Conservation (phyloP, 2,113 vertebrate species). For the Phrynocephalus versicolor region DNA sequence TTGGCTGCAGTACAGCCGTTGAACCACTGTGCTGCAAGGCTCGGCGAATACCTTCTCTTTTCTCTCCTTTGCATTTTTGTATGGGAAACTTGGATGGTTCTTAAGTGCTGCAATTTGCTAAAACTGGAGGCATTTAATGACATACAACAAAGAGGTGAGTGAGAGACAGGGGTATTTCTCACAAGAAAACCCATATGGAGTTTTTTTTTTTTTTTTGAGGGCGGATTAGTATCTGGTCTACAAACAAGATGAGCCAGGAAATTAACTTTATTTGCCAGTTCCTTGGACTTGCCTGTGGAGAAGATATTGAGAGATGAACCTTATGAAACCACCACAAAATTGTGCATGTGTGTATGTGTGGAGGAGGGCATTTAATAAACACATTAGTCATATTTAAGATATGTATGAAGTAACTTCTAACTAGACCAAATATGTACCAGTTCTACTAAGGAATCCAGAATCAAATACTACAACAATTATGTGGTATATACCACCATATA, state of each 20-base stretch:
- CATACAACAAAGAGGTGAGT: slow-evolving; percentile 73
- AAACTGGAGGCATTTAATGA: slow-evolving; percentile 75
- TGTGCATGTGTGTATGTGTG: too few relatives aligned
- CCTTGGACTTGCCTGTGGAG: slow-evolving; percentile 49
- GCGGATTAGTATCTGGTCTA: slow-evolving; percentile 63
- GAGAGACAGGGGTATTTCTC: slow-evolving; percentile 63
- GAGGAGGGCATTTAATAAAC: slow-evolving; percentile 54
- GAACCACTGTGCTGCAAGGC: too few relatives aligned
- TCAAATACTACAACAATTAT: too few relatives aligned
- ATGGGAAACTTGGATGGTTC: slow-evolving; percentile 79
- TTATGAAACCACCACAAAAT: slow-evolving; percentile 49
- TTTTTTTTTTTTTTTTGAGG: slow-evolving; percentile 27
- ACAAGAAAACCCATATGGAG: slow-evolving; percentile 69
- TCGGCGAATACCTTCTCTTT: not conserved
- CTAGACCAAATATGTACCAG: slow-evolving; percentile 19
- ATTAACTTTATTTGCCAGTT: slow-evolving; percentile 70
- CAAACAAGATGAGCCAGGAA: slow-evolving; percentile 70
- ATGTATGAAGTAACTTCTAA: slow-evolving; percentile 21
- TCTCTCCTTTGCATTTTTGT: slow-evolving; percentile 69
- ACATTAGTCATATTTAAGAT: slow-evolving; percentile 34
- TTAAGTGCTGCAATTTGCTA: slow-evolving; percentile 77
- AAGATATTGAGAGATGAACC: slow-evolving; percentile 52
- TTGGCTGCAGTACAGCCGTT: too few relatives aligned
- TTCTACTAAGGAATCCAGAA: not conserved
- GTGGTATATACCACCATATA: too few relatives aligned